Base-by-base conservation (phyloP, 2,113 vertebrate species). In the Onychostoma macrolepis region DNA sequence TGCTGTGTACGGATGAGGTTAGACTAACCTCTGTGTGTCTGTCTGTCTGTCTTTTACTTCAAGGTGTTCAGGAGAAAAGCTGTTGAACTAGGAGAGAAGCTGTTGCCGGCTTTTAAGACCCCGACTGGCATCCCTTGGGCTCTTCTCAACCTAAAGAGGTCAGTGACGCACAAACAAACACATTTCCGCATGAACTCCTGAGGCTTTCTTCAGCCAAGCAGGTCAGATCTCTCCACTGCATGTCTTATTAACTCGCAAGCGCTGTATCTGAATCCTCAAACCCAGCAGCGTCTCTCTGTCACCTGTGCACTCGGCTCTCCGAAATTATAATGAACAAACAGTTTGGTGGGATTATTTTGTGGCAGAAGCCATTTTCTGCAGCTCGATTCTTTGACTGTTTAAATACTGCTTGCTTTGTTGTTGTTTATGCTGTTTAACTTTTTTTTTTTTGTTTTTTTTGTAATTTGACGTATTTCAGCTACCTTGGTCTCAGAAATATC, bases 121-220 rank as follows among this genome's bases (percentile, higher is more conserved):
- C 97, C 98, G 85, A 99, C 98, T 67, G 98, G 98, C 85, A 97
- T 99, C 94, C 98, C 98, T 88, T 99, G 98, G 98, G 98, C 97
- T 58, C 92, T 99, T 90, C 96, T 99, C 89, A 99, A 99, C 93
- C 96, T 99, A 89, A 99, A 99, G 94, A 99, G 97, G 98, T 99
- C 96, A 82, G 91, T 82, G 79, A 85, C 15, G 33, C 36, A 30
- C 80, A 85, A 45, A 58, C 58, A 87, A 79, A 83, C 81, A 45
- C 65, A 21, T 53, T 69, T 78, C 45, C 53, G 48, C 75, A 56
- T 50, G 71, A 41, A 56, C 61, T 71, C 72, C 45, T 17, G 41
- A 41, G 75, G 26, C 75, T 80, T 45, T 72, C 45, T 83, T 81
- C 36, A 81, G 80, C 58, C 80, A 81, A 48, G 26, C 79, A 76